Conservation (phyloP, 1,140 invertebrate species). For the Heliconius hermathena region DNA sequence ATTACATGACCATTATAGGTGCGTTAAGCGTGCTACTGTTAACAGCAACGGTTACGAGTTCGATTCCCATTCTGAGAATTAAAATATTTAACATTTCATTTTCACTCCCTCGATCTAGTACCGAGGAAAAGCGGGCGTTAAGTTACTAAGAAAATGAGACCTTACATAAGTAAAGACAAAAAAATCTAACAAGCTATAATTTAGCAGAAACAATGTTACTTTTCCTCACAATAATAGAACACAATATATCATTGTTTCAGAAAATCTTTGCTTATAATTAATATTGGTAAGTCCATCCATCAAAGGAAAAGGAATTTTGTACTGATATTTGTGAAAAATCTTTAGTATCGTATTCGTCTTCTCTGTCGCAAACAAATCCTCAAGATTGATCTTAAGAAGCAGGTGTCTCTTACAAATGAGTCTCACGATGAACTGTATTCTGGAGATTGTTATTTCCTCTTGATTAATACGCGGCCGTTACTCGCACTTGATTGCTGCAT, state of each 20-base stretch:
- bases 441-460: conserved; percentile 42
- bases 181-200: no score
- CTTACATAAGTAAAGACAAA: no score
- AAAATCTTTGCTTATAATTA: conserved; percentile 25
- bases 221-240: background rate
- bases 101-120: no score
- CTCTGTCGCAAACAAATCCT: conserved; percentile 26
- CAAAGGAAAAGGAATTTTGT: background rate
- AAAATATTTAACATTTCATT: no score
- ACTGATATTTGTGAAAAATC: conserved; percentile 21
- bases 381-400: conserved; percentile 29
- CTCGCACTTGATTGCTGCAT: conserved; percentile 17
- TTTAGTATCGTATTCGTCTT: conserved; percentile 27
- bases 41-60: no score
- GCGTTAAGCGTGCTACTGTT: no score
- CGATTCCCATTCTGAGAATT: no score
- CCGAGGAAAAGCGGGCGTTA: no score
- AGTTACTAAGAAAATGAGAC: no score
- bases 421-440: conserved; percentile 34
- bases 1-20: no score
- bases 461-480: conserved; percentile 44
- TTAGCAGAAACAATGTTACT: background rate
- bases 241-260: conserved; percentile 7
- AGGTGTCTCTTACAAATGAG: conserved; percentile 50
- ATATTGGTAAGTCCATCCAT: conserved; percentile 41